Base-by-base conservation (phyloP, 2,888 invertebrate genomes). In the Calameuta idolon region DNA sequence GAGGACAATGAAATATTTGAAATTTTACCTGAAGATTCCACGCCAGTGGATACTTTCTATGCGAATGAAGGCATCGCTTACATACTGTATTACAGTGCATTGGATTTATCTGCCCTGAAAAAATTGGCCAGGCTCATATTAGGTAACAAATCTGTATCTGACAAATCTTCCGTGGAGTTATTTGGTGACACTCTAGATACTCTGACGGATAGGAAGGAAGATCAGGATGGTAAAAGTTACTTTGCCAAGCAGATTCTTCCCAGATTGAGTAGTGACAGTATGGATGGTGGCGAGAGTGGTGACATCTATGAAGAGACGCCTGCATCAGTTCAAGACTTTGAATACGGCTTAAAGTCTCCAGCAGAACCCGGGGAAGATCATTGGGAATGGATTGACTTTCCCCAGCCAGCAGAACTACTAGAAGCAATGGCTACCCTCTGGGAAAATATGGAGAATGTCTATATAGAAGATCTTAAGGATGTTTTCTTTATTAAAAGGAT, bases 41-140 rank as follows among this genome's bases (percentile, higher is more conserved):
- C 93, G 73, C 89, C 93, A 11, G 90, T 95, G 69, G 94, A 94
- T 82, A 90, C 92, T 82, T 94, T 94, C 90, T 95, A 95, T 86
- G 92, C 93, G 4, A 91, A 92, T 11, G 91, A 94, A 83, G 94
- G 94, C 12, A 92, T 94, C 73, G 94, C 94, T 84, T 94, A 94
- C 81, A 93, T 93, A 30, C 92, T 95, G 88, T 94, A 93, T 84
- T 94, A 94, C 85, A 92, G 93, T 82, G 84, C 89, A 0, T 92
- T 94, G 76, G 94, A 94, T 82, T 92, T 93, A 80, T 90, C 92
- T 0, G 92, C 94, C 3, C 83, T 95, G 69, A 93, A 93, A 71
- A 92, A 91, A 82, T 87, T 94, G 77, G 93, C 92, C 76, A 92
- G 92, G 87, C 91, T 93, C 78, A 90, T 93, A 37, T 92, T 93